Conservation (phyloP, 1,140 invertebrate species). For the Drosophila erecta region DNA sequence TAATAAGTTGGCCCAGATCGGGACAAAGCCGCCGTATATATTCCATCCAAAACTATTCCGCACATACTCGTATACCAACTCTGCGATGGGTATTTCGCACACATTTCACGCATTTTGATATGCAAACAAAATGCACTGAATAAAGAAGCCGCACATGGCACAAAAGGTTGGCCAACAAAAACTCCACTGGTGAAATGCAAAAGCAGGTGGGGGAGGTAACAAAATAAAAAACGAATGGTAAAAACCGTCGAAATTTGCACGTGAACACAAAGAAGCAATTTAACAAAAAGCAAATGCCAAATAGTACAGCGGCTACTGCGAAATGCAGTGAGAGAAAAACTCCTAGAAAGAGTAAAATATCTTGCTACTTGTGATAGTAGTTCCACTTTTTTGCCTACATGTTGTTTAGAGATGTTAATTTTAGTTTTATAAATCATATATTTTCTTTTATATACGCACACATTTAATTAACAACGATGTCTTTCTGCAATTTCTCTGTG, state of each 20-base stretch:
- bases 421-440: too few species aligned
- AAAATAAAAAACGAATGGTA: conserved; percentile 35
- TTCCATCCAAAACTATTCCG: conserved; percentile 29
- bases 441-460: too few species aligned
- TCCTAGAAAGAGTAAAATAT: too few species aligned
- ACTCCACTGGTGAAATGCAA: conserved; percentile 10
- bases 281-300: conserved; percentile 73
- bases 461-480: too few species aligned
- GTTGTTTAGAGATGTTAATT: too few species aligned
- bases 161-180: conserved; percentile 62
- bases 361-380: too few species aligned
- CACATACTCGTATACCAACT: background rate
- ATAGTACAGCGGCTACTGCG: conserved; percentile 41
- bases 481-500: background rate
- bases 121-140: conserved; percentile 79
- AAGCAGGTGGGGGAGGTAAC: conserved; percentile 7
- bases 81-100: conserved; percentile 5
- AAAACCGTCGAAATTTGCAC: conserved; percentile 73
- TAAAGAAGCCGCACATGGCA: conserved; percentile 61
- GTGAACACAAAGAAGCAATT: conserved; percentile 75
- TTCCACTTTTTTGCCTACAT: too few species aligned
- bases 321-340: conserved; percentile 25
- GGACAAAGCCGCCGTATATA: conserved; percentile 49
- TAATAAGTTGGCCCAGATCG: conserved; percentile 68
- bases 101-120: conserved; percentile 80